Evolutionary conservation across 2,888 invertebrate species (phyloP).

Genomic region (Drosophila mimica): DNA sequence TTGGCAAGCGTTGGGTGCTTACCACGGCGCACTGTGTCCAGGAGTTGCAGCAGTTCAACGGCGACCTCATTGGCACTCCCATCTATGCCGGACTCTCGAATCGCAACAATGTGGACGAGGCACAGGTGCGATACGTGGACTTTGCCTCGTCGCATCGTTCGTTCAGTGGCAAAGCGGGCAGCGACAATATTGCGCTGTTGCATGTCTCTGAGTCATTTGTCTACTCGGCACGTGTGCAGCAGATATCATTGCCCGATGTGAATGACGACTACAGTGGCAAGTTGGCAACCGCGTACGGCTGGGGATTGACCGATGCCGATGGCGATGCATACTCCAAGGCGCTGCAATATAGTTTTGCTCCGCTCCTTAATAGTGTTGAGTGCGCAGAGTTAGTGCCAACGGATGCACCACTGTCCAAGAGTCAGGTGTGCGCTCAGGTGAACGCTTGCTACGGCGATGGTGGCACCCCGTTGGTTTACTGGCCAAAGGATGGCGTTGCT

Average conservation of each 20-base stretch:
- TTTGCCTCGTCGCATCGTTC: constrained; percentile 81
- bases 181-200: constrained; percentile 87
- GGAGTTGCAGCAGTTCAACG: constrained; percentile 54
- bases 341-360: constrained; percentile 66
- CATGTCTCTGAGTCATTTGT: constrained; percentile 77
- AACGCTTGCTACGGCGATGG: constrained; percentile 79
- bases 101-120: constrained; percentile 58
- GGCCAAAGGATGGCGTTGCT: constrained; percentile 62
- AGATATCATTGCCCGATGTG: constrained; percentile 82
- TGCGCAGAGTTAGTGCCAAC: constrained; percentile 61
- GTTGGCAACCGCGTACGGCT: constrained; percentile 69
- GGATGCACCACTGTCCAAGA: constrained; percentile 64
- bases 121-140: constrained; percentile 79
- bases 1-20: constrained; percentile 83
- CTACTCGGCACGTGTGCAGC: constrained; percentile 80
- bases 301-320: constrained; percentile 72
- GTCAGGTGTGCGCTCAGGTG: constrained; percentile 69
- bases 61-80: constrained; percentile 61
- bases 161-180: constrained; percentile 83
- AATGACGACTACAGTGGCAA: constrained; percentile 64
- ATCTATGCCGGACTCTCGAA: constrained; percentile 76
- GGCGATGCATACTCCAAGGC: constrained; percentile 62
- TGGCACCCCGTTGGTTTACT: constrained; percentile 75
- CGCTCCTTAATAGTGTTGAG: constrained; percentile 46
- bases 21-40: constrained; percentile 83